A percentile compares a stretch with the other conserved stretches of the same genome.
Evolutionary conservation across 2,797 vertebrate genomes (phyloP).

Genomic region (Ceryle rudis): DNA sequence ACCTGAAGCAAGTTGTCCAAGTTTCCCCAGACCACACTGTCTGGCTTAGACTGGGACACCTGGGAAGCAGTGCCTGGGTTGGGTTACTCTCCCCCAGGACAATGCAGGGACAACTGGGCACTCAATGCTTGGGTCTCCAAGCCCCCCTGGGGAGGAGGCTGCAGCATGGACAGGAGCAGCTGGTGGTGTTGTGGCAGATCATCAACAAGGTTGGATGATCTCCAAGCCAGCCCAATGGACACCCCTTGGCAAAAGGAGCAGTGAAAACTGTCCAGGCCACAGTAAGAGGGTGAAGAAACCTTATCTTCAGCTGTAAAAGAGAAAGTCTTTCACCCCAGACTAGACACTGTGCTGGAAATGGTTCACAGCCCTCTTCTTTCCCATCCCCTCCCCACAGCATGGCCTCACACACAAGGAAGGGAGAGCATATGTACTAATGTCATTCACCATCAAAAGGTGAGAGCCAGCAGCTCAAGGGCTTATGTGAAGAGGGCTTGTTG

Average conservation of each 20-base stretch:
- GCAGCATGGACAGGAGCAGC: neutral
- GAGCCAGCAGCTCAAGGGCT: neutral
- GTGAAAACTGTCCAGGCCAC: neutral
- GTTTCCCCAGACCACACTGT: neutral
- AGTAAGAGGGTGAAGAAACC: neutral
- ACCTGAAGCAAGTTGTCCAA: fast-evolving
- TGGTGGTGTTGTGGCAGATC: neutral
- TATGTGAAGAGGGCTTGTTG: neutral
- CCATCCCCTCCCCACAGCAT: fast-evolving
- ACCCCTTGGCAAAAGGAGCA: neutral
- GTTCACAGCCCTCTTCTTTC: neutral
- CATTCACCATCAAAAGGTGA: neutral
- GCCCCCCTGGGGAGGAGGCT: neutral
- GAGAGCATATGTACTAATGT: neutral
- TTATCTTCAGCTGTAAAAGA: neutral
- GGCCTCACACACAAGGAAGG: fast-evolving
- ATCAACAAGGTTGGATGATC: neutral
- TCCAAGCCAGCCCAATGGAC: neutral
- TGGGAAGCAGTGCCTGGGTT: neutral
- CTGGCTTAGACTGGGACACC: fast-evolving
- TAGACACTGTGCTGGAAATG: neutral
- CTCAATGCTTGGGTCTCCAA: neutral
- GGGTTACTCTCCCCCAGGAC: neutral
- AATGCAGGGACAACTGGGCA: fast-evolving
- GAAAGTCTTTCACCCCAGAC: neutral